A percentile compares a stretch with the other conserved stretches of the same genome.
Conservation (phyloP, 2,113 vertebrate species). For the Antidorcas marsupialis region DNA sequence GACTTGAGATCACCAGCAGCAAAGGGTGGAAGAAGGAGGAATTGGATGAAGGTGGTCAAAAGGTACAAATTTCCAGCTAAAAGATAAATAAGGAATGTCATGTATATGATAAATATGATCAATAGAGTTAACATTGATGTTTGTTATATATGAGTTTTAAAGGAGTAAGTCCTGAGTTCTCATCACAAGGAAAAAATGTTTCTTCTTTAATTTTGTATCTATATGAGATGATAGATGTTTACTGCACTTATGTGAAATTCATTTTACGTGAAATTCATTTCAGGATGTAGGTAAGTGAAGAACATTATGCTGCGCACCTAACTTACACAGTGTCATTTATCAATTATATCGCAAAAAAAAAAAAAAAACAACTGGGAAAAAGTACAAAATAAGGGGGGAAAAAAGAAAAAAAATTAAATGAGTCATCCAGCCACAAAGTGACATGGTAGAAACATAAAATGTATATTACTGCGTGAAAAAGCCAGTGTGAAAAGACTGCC, state of each 20-base stretch:
- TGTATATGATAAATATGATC: neutral
- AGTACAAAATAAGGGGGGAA: neutral
- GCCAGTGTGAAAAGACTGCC: neutral
- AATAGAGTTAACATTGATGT: neutral
- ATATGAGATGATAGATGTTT: neutral
- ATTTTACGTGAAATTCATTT: neutral
- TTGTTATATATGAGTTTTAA: neutral
- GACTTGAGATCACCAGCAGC: too few relatives aligned
- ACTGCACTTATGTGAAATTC: neutral
- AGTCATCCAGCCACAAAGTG: neutral
- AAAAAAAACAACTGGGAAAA: too few relatives aligned
- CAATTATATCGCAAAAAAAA: neutral
- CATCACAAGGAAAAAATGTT: neutral
- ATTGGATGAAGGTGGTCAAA: neutral
- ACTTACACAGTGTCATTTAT: neutral
- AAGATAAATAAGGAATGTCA: neutral
- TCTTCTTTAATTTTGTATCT: neutral
- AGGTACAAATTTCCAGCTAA: neutral
- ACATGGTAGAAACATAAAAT: neutral
- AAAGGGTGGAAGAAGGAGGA: neutral
- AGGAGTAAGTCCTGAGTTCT: neutral
- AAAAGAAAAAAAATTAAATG: neutral
- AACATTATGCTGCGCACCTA: neutral
- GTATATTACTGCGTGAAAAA: too few relatives aligned
- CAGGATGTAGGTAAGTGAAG: neutral